Evolutionary conservation across 2,888 invertebrate genomes (phyloP).

Genomic region (Tipula lateralis): DNA sequence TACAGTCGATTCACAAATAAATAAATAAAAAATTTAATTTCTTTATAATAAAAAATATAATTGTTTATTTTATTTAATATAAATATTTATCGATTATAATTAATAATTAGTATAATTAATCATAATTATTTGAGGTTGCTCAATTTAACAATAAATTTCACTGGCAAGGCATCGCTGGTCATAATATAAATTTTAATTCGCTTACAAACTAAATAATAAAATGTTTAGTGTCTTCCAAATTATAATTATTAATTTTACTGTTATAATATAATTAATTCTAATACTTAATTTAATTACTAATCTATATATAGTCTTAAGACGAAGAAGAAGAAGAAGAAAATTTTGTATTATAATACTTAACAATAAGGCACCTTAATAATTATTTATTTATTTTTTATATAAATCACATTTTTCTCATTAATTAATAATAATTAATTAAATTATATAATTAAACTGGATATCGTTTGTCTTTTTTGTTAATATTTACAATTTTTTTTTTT

Average conservation of each 20-base stretch:
- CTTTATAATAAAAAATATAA: neutral
- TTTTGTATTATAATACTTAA: neutral
- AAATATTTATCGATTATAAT: neutral
- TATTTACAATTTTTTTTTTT: constrained; percentile 27
- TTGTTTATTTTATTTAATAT: neutral
- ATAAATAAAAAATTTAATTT: neutral
- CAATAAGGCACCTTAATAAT: constrained; percentile 6
- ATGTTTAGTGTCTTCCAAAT: neutral
- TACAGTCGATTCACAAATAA: neutral
- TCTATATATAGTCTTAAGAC: neutral
- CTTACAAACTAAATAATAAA: constrained; percentile 19
- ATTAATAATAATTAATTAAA: neutral
- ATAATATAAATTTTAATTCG: neutral
- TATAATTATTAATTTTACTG: neutral
- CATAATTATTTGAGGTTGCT: neutral
- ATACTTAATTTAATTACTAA: neutral
- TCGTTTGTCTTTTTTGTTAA: constrained; percentile 25
- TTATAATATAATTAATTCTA: neutral
- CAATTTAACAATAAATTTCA: neutral
- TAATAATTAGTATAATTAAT: neutral
- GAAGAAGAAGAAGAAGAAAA: constrained; percentile 20
- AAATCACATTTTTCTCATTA: neutral
- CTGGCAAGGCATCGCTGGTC: constrained; percentile 28
- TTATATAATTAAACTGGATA: constrained; percentile 3
- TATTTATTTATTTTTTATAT: constrained; percentile 2